A percentile compares a stretch with the other conserved stretches of the same genome.
Evolutionary conservation across 2,797 vertebrate genomes (phyloP).

Genomic region (Danio jaintianensis): DNA sequence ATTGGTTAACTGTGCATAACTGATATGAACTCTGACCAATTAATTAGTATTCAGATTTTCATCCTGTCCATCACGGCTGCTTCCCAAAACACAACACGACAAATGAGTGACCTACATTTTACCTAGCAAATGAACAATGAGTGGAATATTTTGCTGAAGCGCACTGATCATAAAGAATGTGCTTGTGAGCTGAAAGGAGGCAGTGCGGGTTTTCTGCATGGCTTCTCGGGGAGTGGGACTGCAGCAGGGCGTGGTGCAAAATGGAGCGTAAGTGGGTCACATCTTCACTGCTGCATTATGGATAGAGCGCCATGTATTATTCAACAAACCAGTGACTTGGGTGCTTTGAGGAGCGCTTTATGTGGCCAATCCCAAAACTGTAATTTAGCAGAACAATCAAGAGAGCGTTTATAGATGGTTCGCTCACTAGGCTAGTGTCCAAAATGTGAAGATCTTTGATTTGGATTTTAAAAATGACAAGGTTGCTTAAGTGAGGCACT

Average conservation of each 20-base stretch:
- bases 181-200: constrained; percentile 23
- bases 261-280: constrained; percentile 44
- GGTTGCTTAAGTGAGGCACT: not conserved
- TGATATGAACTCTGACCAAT: not conserved
- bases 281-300: constrained; percentile 61
- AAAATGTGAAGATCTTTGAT: constrained; percentile 14
- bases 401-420: not conserved
- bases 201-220: constrained; percentile 28
- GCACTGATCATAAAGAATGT: constrained; percentile 13
- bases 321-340: constrained; percentile 51
- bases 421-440: not conserved
- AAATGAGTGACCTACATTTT: constrained; percentile 15
- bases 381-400: constrained; percentile 5
- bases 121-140: not conserved
- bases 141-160: constrained; percentile 5
- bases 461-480: not conserved
- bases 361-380: constrained; percentile 30
- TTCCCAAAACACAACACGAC: constrained; percentile 52
- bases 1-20: not conserved
- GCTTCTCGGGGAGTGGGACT: constrained; percentile 26
- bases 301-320: constrained; percentile 65
- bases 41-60: constrained; percentile 76
- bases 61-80: constrained; percentile 69
- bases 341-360: constrained; percentile 41
- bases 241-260: constrained; percentile 37